Evolutionary conservation across 2,113 vertebrate species (phyloP).

Genomic region (Noctilio leporinus): DNA sequence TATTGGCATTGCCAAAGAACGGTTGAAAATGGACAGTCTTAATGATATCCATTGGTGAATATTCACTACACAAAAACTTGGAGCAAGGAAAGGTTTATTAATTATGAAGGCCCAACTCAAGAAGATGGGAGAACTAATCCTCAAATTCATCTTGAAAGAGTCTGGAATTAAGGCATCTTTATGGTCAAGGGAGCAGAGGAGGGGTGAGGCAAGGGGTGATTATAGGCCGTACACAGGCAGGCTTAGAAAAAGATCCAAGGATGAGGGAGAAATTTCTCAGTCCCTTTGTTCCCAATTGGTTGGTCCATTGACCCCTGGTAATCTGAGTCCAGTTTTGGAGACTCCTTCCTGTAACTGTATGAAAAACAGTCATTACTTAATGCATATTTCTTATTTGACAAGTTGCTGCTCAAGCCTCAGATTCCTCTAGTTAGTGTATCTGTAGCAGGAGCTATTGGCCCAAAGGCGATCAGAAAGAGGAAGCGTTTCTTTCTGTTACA

Average conservation of each 20-base stretch:
- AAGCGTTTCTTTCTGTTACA: not conserved
- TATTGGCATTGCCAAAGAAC: not conserved
- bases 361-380: not conserved
- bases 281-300: not conserved
- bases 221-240: not conserved
- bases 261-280: not conserved
- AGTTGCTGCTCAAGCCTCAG: not conserved
- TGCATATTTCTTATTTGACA: not conserved
- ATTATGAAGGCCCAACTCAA: not conserved
- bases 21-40: not conserved
- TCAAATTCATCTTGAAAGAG: not conserved
- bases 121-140: not conserved
- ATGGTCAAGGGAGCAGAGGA: not conserved
- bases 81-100: not conserved
- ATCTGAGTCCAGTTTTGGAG: not conserved
- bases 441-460: not conserved
- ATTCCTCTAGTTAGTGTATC: not conserved
- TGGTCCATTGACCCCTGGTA: not conserved
- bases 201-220: not conserved
- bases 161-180: not conserved
- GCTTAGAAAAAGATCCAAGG: not conserved
- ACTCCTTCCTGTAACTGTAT: not conserved
- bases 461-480: not conserved
- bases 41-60: not conserved
- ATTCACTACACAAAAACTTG: not conserved